phyloP scores from a whole-genome alignment of 1,140 invertebrate species.

The Hetaerina americana region DNA sequence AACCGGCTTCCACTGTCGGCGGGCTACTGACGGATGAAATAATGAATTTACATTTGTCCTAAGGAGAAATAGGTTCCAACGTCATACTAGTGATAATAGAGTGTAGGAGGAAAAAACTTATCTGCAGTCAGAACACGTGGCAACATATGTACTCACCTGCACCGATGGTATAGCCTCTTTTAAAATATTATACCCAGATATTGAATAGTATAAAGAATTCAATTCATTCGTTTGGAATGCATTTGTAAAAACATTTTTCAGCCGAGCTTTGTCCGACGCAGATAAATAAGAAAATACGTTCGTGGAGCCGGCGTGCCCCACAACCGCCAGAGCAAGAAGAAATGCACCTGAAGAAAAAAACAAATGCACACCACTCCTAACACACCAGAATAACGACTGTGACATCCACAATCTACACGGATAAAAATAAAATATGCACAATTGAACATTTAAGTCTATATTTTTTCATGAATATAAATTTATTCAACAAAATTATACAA shows the following conservation, averaged over 20 bases:
- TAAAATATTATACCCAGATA: constrained; percentile 38
- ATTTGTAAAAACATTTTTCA: constrained; percentile 38
- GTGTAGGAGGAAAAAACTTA: too few relatives aligned
- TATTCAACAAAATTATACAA: background rate
- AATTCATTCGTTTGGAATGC: constrained; percentile 38
- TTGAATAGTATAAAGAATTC: constrained; percentile 37
- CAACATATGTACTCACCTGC: constrained; percentile 27
- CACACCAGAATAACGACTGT: too few relatives aligned
- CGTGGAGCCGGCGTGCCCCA: background rate
- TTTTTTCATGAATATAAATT: background rate
- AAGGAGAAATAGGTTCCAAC: background rate
- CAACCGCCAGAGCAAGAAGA: background rate
- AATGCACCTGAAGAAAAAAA: background rate
- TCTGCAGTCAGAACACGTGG: background rate
- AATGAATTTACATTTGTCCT: background rate
- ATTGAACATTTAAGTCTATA: background rate
- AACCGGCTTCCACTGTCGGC: constrained; percentile 35
- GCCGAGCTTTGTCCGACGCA: constrained; percentile 32
- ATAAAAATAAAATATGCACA: background rate
- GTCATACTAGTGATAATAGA: too few relatives aligned
- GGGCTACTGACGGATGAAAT: constrained; percentile 24
- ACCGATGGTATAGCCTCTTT: constrained; percentile 32
- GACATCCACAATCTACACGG: background rate
- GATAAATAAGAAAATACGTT: constrained; percentile 38
- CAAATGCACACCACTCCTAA: too few relatives aligned